Evolutionary conservation across 2,113 vertebrate genomes (phyloP).

Genomic region (Coptodon rendalli): DNA sequence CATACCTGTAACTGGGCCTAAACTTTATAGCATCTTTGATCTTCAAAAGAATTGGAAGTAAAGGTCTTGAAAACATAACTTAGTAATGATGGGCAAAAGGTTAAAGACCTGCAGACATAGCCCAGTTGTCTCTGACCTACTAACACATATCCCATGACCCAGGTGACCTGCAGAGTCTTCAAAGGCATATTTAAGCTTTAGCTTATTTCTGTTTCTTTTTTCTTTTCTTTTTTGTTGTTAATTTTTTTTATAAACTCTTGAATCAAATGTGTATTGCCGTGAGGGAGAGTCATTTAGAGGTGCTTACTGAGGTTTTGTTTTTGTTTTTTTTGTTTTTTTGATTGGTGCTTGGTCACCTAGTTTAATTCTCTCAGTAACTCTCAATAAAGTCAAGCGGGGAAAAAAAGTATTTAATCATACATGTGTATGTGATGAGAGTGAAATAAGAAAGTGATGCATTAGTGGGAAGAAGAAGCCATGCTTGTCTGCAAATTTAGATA

Average conservation of each 20-base stretch:
- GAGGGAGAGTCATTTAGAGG: neutral
- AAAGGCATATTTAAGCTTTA: neutral
- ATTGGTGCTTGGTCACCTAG: neutral
- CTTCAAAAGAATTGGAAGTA: neutral
- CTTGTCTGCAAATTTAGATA: slow-evolving; percentile 62
- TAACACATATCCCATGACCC: slow-evolving; percentile 8
- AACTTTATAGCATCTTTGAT: neutral
- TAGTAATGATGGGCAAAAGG: neutral
- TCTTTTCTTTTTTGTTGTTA: neutral
- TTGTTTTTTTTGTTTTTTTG: neutral
- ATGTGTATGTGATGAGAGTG: neutral
- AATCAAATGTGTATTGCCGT: neutral
- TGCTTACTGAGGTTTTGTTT: neutral
- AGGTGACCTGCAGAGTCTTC: slow-evolving; percentile 12
- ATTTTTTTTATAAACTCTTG: neutral
- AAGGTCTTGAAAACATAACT: neutral
- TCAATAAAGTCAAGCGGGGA: fast-evolving
- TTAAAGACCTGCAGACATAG: neutral
- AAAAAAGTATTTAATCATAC: neutral
- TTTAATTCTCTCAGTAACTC: neutral
- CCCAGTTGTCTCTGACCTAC: neutral
- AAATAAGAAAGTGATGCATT: slow-evolving; percentile 9
- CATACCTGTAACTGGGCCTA: neutral
- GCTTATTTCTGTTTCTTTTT: neutral
- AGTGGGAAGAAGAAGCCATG: slow-evolving; percentile 46